Evolutionary conservation across 2,797 vertebrate genomes (phyloP).

Genomic region (Petrocephalus schoutedeni): DNA sequence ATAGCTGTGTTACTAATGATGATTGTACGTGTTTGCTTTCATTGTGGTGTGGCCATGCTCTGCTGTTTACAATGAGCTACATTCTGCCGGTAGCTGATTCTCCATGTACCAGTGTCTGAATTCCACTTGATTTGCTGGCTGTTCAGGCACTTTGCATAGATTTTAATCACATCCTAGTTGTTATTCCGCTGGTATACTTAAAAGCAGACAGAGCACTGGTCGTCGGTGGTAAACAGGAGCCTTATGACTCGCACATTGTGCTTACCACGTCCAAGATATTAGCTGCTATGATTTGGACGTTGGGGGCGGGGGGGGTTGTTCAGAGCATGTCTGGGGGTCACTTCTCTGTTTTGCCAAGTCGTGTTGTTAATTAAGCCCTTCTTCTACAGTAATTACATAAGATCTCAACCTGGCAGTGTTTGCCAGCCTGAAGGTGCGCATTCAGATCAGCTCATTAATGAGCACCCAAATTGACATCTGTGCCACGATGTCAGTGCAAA

Average conservation of each 20-base stretch:
- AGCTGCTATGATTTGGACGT: not conserved
- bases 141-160: constrained; percentile 1
- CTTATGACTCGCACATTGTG: not conserved
- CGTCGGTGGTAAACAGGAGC: not conserved
- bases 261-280: not conserved
- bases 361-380: constrained; percentile 3
- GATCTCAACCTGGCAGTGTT: not conserved
- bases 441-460: constrained; percentile 15
- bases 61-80: not conserved
- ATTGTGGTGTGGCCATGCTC: not conserved
- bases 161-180: not conserved
- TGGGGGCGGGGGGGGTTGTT: not conserved
- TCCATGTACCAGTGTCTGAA: not conserved
- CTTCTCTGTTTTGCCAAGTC: not conserved
- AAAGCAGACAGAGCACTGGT: not conserved
- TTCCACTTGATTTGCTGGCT: not conserved
- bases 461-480: constrained; percentile 12
- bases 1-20: not conserved
- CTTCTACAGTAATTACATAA: constrained; percentile 19
- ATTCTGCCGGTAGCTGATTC: not conserved
- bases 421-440: constrained; percentile 5
- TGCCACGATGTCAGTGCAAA: not conserved
- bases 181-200: not conserved
- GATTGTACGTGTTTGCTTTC: not conserved
- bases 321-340: not conserved